Evolutionary conservation across 2,797 vertebrate genomes (phyloP), one percentile per base, ranked within the genome.

Genomic region (Pangasius macronema): DNA sequence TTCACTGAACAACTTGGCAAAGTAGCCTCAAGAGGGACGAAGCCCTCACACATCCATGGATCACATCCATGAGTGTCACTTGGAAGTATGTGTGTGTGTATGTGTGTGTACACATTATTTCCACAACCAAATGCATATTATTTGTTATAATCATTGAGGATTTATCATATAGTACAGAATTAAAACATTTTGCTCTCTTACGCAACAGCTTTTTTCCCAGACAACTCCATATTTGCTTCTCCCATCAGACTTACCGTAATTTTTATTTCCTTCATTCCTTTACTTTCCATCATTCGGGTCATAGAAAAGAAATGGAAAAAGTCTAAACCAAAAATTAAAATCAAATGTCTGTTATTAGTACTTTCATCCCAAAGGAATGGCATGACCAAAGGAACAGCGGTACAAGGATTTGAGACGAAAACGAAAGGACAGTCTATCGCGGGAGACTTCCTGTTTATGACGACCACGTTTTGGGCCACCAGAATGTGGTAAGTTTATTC

Each of bases 1-100:
- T 95, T 94, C 93, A 95, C 94, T 91, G 89, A 94, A 92, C 93
- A 94, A 93, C 91, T 93, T 84, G 36, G 87, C 90, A 85, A 92
- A 92, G 93, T 91, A 92, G 93, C 91, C 93, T 93, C 89, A 14
- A 90, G 94, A 92, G 93, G 91, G 89, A 92, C 91, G 85, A 91
- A 91, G 73, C 83, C 90, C 84, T 90, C 91, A 86, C 84, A 92
- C n/a, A n/a, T n/a, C n/a, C n/a, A n/a, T n/a, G 87, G 18, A 92
- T 87, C 90, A 90, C 72, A 61, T 82, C 82, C 84, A 89, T 65
- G 63, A 86, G 85, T 84, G 86, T 87, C 91, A 82, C 24, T 46
- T 72, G 33, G 59, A 68, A 90, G 18, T 57, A 57, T 70, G 72
- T 75, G 22, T 75, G 39, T 84, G 82, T 72, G 70, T 39, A 9